Base-by-base conservation (phyloP, 2,113 vertebrate genomes). In the Phalacrocorax brasilianus region DNA sequence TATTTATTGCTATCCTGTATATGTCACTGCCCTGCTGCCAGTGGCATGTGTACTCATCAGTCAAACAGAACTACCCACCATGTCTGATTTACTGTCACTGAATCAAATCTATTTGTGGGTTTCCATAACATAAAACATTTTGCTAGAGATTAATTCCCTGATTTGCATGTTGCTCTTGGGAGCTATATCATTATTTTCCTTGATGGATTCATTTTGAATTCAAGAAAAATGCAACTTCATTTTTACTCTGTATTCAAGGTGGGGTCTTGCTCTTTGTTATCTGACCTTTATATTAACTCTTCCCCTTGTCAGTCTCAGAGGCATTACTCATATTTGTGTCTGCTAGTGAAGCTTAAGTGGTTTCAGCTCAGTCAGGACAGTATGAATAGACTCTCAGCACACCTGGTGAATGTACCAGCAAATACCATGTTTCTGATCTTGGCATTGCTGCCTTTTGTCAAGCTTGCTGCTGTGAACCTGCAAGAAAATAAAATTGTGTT, bases 111-210 rank as follows among this genome's bases (percentile, higher is more conserved):
- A 83, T 98, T 97, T 98, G 95, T 95, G 88, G 53, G 58, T 95
- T 98, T 97, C 94, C 94, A 96, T 96, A 98, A 93, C 95, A 98
- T 98, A 98, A 98, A 97, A 93, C 93, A 97, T 98, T 98, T 97
- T 97, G 79, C 87, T 96, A 74, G 86, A 97, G 97, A 98, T 98
- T 97, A 97, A 98, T 98, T 86, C 28, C 91, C 93, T 97, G 74
- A 97, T 98, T 97, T 98, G 96, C 97, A 98, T 97, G 90, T 91
- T 93, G 80, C 97, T 97, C 71, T 85, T 93, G 93, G 95, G 94
- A 93, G 49, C 83, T 88, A 21, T 88, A 91, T 95, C 90, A 96
- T 97, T 97, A 97, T 94, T 97, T 97, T 97, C 91, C 65, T 85
- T 94, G 93, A 96, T 84, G 67, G 94, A 98, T 97, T 97, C 35